A percentile compares a stretch with the other conserved stretches of the same genome.
Conservation (phyloP, 2,113 vertebrate genomes). For the Ctenomys sociabilis region DNA sequence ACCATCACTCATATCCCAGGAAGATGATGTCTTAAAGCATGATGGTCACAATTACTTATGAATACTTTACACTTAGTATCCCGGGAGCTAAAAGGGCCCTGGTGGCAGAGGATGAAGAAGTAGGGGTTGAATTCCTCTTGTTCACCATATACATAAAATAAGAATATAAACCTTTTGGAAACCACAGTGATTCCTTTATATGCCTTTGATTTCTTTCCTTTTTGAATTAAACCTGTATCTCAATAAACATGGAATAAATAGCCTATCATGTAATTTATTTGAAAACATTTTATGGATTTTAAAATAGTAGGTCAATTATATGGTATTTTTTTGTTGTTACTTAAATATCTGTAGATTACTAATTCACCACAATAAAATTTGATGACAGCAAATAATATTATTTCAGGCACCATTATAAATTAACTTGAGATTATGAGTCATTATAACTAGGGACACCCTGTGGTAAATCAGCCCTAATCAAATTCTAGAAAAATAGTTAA, state of each 20-base stretch:
- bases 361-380: background rate
- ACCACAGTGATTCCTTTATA: background rate
- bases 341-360: background rate
- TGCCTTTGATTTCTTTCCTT: background rate
- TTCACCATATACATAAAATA: background rate
- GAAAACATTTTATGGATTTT: background rate
- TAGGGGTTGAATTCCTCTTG: background rate
- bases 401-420: background rate
- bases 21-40: background rate
- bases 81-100: background rate
- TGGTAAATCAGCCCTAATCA: background rate
- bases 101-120: background rate
- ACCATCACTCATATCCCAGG: accelerated
- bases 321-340: background rate
- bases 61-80: background rate
- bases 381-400: background rate
- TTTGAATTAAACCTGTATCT: background rate
- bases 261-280: background rate
- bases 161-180: background rate
- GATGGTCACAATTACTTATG: background rate
- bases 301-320: background rate
- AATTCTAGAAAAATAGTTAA: background rate
- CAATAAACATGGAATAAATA: background rate
- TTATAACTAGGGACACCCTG: background rate
- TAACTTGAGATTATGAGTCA: background rate